Evolutionary conservation across 2,888 invertebrate genomes (phyloP).

Genomic region (Callimorpha dominula): DNA sequence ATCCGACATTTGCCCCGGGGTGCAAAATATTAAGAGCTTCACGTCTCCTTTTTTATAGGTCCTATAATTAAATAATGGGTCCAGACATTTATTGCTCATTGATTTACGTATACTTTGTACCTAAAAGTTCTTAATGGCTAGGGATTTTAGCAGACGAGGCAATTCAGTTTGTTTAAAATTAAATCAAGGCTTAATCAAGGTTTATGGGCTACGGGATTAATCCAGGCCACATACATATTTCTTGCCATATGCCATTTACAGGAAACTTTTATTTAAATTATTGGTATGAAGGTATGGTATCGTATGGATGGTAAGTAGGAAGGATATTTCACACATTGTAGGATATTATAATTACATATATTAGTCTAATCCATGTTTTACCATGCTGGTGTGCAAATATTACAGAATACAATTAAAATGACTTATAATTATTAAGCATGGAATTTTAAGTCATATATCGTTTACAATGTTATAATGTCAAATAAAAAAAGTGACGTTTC

Average conservation of each 20-base stretch:
- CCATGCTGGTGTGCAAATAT: no score
- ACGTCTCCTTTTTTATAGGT: conserved; percentile 16
- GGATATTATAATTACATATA: no score
- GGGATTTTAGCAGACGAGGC: not conserved
- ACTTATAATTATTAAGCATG: no score
- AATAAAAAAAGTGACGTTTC: no score
- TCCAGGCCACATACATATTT: not conserved
- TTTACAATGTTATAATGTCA: no score
- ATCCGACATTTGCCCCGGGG: conserved; percentile 12
- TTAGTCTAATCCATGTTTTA: no score
- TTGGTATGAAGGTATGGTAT: no score
- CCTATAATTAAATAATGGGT: conserved; percentile 17
- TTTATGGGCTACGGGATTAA: not conserved
- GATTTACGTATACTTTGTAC: not conserved
- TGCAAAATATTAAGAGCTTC: conserved; percentile 16
- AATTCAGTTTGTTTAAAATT: not conserved
- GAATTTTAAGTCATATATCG: no score
- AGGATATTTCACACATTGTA: no score
- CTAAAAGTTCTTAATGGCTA: not conserved
- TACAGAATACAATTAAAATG: no score
- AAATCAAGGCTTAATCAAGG: not conserved
- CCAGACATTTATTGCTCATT: conserved; percentile 4
- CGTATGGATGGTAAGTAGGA: no score
- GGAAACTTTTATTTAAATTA: not conserved
- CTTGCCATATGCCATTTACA: not conserved